Conservation (phyloP, 2,113 vertebrate genomes). For the Albula glossodonta region DNA sequence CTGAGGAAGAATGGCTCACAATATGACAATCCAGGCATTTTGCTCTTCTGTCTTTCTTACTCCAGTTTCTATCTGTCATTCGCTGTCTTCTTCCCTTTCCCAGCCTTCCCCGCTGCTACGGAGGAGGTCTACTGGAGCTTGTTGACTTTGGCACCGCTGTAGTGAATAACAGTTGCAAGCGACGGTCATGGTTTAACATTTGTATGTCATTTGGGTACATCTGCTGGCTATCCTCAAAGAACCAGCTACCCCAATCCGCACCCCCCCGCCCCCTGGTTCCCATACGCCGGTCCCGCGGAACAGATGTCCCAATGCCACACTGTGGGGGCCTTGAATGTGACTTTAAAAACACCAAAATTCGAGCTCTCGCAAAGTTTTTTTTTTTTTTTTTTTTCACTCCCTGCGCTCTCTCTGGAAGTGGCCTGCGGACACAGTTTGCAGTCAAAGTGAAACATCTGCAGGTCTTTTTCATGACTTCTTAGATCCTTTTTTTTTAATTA, state of each 20-base stretch:
- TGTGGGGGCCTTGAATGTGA: neutral
- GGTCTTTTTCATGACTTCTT: neutral
- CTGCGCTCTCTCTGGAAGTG: neutral
- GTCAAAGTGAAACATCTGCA: conserved; percentile 1
- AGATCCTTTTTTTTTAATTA: neutral
- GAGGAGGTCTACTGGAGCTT: neutral
- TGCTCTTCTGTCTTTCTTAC: neutral
- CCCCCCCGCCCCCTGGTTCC: neutral
- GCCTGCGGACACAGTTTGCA: neutral
- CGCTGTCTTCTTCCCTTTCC: neutral
- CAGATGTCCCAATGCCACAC: conserved; percentile 17
- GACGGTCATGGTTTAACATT: neutral
- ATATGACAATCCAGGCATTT: neutral
- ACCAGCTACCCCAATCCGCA: neutral
- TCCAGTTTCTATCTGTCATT: neutral
- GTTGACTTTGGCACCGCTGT: neutral
- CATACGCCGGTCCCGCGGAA: neutral
- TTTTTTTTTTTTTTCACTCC: neutral
- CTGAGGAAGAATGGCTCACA: neutral
- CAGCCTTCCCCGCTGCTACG: neutral
- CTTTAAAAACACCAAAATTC: conserved; percentile 3
- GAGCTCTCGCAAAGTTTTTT: neutral
- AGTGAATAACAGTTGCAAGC: neutral
- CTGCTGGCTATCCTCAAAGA: neutral
- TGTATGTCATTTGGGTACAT: conserved; percentile 2